phyloP scores from a whole-genome alignment of 2,113 vertebrate genomes.

The Solenodon paradoxus region DNA sequence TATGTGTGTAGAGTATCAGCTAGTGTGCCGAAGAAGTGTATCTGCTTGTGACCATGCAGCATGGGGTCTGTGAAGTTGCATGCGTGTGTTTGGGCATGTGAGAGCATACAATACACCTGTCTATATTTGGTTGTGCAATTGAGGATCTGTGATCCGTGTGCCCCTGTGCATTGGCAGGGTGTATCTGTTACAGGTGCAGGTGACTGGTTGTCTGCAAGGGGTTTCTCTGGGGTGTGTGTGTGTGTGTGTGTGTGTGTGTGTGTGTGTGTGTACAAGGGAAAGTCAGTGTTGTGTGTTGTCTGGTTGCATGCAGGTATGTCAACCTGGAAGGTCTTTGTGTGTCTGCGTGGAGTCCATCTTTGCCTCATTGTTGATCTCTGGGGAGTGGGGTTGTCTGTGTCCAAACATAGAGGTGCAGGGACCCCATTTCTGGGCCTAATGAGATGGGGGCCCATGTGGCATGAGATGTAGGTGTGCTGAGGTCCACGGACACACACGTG shows the following conservation, averaged over 20 bases:
- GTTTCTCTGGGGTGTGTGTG: slow-evolving; percentile 19
- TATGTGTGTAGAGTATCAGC: not conserved
- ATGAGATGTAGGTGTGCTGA: not conserved
- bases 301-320: not conserved
- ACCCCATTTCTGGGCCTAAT: not conserved
- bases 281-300: not conserved
- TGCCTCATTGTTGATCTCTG: not conserved
- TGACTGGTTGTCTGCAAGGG: slow-evolving; percentile 12
- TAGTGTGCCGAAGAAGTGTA: not conserved
- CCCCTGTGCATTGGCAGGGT: not conserved
- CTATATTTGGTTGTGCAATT: slow-evolving; percentile 1
- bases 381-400: not conserved
- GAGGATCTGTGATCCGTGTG: not conserved
- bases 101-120: not conserved
- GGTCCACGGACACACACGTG: not conserved
- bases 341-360: not conserved
- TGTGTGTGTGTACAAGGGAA: not conserved
- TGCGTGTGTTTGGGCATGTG: not conserved
- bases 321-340: not conserved
- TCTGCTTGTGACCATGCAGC: not conserved
- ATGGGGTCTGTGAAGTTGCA: slow-evolving; percentile 1
- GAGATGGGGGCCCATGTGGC: not conserved
- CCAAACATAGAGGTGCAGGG: not conserved
- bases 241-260: not conserved
- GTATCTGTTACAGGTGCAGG: not conserved